These are phyloP conservation scores for Sprattus sprattus DNA, from an alignment of 2,113 vertebrate species.

Conservation along the genomic window DNA sequence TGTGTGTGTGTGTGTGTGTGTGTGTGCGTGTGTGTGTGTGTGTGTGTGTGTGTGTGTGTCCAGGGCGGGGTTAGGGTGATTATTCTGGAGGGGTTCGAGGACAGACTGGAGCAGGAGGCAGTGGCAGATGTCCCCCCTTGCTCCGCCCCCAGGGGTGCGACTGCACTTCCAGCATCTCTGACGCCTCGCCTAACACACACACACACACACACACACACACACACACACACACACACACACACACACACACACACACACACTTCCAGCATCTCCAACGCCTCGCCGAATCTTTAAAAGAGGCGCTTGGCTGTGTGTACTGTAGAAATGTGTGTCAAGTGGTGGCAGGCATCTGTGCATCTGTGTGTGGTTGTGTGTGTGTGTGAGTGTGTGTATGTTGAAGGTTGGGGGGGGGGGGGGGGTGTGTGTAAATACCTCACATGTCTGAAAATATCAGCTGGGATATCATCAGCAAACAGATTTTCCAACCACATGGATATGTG, in stretches of 20 bases:
- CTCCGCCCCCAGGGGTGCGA: constrained; percentile 25
- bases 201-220: no score
- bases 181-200: no score
- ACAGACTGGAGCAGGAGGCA: constrained; percentile 5
- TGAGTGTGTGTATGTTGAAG: constrained; percentile 60
- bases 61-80: not conserved
- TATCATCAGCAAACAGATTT: constrained; percentile 12
- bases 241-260: no score
- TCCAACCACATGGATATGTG: not conserved
- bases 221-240: no score
- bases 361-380: constrained; percentile 59
- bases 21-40: no score
- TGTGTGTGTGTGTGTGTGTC: not conserved
- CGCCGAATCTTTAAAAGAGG: not conserved
- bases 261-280: not conserved
- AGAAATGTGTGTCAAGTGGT: not conserved
- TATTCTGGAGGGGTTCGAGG: constrained; percentile 7
- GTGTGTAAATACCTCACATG: not conserved
- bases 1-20: not conserved
- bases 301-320: not conserved
- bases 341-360: constrained; percentile 19
- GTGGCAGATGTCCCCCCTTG: constrained; percentile 29
- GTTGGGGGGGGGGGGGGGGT: no score
- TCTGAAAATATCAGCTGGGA: not conserved
- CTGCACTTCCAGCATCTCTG: constrained; percentile 11